phyloP scores from a whole-genome alignment of 2,888 invertebrate species.

The Diabrotica balteata region DNA sequence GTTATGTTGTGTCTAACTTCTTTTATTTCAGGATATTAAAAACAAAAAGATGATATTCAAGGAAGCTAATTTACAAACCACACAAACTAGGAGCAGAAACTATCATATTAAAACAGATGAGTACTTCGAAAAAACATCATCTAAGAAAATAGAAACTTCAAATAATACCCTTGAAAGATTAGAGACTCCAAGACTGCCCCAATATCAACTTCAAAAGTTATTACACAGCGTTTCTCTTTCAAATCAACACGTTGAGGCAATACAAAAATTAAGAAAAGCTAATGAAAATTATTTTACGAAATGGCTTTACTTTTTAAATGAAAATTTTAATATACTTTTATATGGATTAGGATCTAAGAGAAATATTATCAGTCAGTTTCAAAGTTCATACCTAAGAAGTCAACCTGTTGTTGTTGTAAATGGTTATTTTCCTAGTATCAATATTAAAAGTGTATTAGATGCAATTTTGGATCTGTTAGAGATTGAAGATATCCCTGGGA shows the following conservation, averaged over 20 bases:
- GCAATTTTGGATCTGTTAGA: conserved; percentile 75
- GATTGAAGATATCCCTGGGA: conserved; percentile 66
- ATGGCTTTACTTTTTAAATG: conserved; percentile 78
- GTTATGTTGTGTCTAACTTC: too few species aligned
- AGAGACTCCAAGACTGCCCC: conserved; percentile 74
- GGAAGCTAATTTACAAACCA: conserved; percentile 34
- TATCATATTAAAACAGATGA: conserved; percentile 73
- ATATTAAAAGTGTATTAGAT: conserved; percentile 82
- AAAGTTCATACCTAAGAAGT: conserved; percentile 65
- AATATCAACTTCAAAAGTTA: conserved; percentile 69
- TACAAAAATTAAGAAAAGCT: conserved; percentile 65
- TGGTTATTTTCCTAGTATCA: conserved; percentile 91
- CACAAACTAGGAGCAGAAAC: conserved; percentile 39
- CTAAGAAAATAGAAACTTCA: conserved; percentile 73
- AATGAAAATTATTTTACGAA: conserved; percentile 69
- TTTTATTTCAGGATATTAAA: too few species aligned
- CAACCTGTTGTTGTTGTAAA: conserved; percentile 83
- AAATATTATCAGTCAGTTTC: conserved; percentile 77
- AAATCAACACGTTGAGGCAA: conserved; percentile 66
- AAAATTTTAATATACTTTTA: conserved; percentile 84
- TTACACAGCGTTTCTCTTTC: conserved; percentile 53
- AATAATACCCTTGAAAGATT: conserved; percentile 80
- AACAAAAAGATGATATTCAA: conserved; percentile 31
- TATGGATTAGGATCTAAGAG: conserved; percentile 93
- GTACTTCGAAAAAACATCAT: conserved; percentile 71